Evolutionary conservation across 2,113 vertebrate species (phyloP), one percentile per base, ranked within the genome.

Genomic region (Poecile atricapillus): DNA sequence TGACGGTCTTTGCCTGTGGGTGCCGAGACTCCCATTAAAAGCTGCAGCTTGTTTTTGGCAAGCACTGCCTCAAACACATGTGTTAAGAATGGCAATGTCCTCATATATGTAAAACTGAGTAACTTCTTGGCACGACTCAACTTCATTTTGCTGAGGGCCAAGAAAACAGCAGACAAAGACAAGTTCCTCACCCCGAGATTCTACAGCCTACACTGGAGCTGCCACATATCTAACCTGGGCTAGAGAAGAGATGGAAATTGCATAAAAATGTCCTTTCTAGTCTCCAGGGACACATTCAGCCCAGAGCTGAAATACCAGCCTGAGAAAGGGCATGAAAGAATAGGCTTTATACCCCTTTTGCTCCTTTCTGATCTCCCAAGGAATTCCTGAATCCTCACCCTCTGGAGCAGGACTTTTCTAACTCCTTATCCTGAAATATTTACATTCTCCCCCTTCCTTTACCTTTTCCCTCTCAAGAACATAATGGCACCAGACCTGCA

Each of bases 381-480:
- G 43, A 70, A 68, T 43, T 88, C 21, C 63, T 65, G 41, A n/a
- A 86, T 44, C 44, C 33, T 70, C 12, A 9, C 10, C 37, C 49
- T 71, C 67, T 30, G 15, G 28, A 86, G 59, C 41, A 44, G 24
- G 28, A 83, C 22, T 63, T 65, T 35, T 41, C 53, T 28, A 30
- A n/a, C 41, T 56, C 55, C 44, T 73, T 92, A 49, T 37, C 65
- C 31, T 71, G 53, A 88, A 88, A 65, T 80, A 64, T 2, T 60
- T 81, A 41, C 6, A 19, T 69, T 53, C 50, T 5, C 7, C 28
- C 39, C 23, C 5, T 64, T 83, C 49, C 33, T 74, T 69, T 58
- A 19, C 15, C 30, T 84, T 56, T 74, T 91, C 65, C 52, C 39
- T 68, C 94, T 83, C 91, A 84, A 33, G 88, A 86, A 90, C 90